A percentile compares a stretch with the other conserved stretches of the same genome.
These are phyloP conservation scores for Listronotus bonariensis DNA, from an alignment of 1,140 invertebrate species.

Conservation along the genomic window DNA sequence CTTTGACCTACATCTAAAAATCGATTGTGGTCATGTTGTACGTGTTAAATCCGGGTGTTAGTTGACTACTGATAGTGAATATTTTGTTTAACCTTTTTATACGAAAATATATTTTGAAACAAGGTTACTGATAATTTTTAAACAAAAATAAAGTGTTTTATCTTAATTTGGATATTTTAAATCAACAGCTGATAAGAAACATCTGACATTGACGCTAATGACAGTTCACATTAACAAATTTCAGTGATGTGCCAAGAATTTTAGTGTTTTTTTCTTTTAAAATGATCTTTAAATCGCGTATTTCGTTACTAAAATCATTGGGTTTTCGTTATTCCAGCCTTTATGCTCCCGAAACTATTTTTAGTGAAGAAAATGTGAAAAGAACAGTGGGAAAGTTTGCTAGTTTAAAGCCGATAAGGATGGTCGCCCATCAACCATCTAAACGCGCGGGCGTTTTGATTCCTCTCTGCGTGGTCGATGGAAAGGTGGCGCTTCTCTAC, in stretches of 20 bases:
- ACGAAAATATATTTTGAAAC: too few relatives aligned
- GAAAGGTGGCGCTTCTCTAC: slow-evolving; percentile 78
- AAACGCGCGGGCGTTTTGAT: slow-evolving; percentile 72
- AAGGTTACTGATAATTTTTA: neutral
- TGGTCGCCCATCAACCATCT: slow-evolving; percentile 38
- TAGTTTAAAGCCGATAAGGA: slow-evolving; percentile 41
- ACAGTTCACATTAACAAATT: slow-evolving; percentile 16
- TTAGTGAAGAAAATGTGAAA: slow-evolving; percentile 46
- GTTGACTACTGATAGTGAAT: too few relatives aligned
- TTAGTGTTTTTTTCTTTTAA: neutral
- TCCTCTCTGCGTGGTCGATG: slow-evolving; percentile 72
- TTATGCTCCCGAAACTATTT: slow-evolving; percentile 42
- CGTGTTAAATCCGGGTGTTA: too few relatives aligned
- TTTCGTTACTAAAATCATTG: slow-evolving; percentile 16
- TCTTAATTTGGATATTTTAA: neutral
- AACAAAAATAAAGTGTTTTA: neutral
- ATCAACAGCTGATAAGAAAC: neutral
- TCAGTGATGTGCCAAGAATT: slow-evolving; percentile 20
- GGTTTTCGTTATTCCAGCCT: slow-evolving; percentile 30
- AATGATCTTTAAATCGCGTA: slow-evolving; percentile 24
- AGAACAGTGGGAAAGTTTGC: slow-evolving; percentile 49
- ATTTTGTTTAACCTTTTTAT: too few relatives aligned
- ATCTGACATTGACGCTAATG: slow-evolving; percentile 1
- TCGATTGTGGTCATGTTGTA: too few relatives aligned
- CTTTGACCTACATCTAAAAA: too few relatives aligned